These are phyloP conservation scores for Calephelis nemesis DNA, from an alignment of 1,140 invertebrate species.

Conservation along the genomic window DNA sequence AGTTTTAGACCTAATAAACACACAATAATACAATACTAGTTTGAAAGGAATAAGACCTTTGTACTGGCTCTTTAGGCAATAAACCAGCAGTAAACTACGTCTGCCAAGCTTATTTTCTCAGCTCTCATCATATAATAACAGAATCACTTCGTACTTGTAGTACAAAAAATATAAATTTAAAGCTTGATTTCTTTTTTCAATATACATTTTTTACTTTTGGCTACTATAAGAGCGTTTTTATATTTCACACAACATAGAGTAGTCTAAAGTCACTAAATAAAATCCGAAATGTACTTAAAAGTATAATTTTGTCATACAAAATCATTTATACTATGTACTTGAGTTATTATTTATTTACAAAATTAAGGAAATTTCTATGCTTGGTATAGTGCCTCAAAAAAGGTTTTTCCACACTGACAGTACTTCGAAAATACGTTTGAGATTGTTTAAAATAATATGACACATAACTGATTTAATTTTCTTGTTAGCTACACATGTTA, in stretches of 20 bases:
- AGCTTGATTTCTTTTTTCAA: constrained; percentile 5
- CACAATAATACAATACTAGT: too few species aligned
- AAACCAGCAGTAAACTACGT: not conserved
- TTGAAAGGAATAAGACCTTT: too few species aligned
- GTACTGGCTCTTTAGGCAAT: too few species aligned
- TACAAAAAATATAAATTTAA: constrained; percentile 13
- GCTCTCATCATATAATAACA: not conserved
- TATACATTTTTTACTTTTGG: not conserved
- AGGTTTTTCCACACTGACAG: too few species aligned
- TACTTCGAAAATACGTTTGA: too few species aligned
- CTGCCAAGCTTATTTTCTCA: not conserved
- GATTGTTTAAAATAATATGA: too few species aligned
- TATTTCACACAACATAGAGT: too few species aligned
- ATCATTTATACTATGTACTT: constrained; percentile 10
- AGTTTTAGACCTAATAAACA: too few species aligned
- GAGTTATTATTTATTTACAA: not conserved
- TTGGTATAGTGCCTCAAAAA: not conserved
- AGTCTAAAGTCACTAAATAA: not conserved
- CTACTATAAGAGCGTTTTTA: too few species aligned
- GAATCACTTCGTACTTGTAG: constrained; percentile 5
- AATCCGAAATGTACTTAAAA: not conserved
- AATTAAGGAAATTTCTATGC: not conserved
- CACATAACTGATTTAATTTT: too few species aligned
- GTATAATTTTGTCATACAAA: not conserved
- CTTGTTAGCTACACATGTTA: too few species aligned